Percentiles rank a stretch among this genome's conserved stretches.
Conservation (phyloP, 2,888 invertebrate species). For the Coenonympha arcania region DNA sequence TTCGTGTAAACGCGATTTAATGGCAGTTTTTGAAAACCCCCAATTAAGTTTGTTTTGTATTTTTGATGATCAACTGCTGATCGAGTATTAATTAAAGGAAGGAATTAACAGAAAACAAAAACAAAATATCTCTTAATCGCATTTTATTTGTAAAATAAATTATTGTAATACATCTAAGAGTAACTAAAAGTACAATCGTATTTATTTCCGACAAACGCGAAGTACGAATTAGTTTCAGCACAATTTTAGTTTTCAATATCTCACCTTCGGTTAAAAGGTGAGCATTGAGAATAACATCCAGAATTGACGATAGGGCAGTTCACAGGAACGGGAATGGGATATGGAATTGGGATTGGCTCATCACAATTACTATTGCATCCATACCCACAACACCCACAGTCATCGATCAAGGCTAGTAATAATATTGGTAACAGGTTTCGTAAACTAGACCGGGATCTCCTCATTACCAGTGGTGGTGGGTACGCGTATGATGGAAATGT, state of each 20-base stretch:
- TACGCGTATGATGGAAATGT: slow-evolving; percentile 16
- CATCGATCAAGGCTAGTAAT: slow-evolving; percentile 38
- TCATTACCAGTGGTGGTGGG: slow-evolving; percentile 36
- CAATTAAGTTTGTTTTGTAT: no score
- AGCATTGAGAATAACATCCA: slow-evolving; percentile 18
- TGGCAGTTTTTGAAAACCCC: background rate
- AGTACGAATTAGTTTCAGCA: background rate
- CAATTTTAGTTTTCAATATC: slow-evolving; percentile 14
- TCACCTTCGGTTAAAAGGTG: slow-evolving; percentile 22
- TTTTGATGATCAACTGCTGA: no score
- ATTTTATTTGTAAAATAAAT: slow-evolving; percentile 1
- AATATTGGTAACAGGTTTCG: slow-evolving; percentile 43
- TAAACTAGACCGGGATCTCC: slow-evolving; percentile 34
- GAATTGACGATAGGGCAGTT: slow-evolving; percentile 37
- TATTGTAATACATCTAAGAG: background rate
- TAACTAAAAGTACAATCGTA: background rate
- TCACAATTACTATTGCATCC: slow-evolving; percentile 31
- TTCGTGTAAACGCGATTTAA: background rate
- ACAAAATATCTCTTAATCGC: background rate
- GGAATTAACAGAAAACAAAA: background rate
- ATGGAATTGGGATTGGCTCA: slow-evolving; percentile 45
- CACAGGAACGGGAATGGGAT: slow-evolving; percentile 43
- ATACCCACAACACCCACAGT: slow-evolving; percentile 31
- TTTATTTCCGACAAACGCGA: background rate
- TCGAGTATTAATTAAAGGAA: no score